Base-by-base conservation (phyloP, 2,797 vertebrate species). In the Neomorphus geoffroyi region DNA sequence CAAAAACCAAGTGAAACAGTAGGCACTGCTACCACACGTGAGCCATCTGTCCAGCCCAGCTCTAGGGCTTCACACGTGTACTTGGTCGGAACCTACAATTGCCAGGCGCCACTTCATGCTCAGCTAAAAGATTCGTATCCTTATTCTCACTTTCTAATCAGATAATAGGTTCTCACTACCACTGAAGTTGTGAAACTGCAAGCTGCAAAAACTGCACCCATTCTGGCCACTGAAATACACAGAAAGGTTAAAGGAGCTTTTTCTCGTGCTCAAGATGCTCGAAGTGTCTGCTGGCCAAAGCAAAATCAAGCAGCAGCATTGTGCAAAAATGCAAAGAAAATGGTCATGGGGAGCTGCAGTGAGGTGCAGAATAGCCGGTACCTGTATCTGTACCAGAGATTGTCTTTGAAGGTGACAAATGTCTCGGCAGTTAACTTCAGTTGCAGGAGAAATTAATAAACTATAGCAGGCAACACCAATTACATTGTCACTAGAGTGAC, bases 51-150 rank as follows among this genome's bases (percentile, higher is more conserved):
- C 41, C 23, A 17, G 28, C 56, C 18, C 0, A 0, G 33, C 61
- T 53, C 32, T 5, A 22, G 16, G 45, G 45, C 71, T 51, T 84
- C 80, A 45, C 22, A 18, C 0, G 1, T 15, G 17, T 13, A 7
- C 28, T 83, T 1, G 7, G n/a, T 17, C 51, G 66, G 28, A 88
- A 43, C 18, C 39, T 24, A 12, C 0, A 0, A 37, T 0, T 51
- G 33, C 41, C 77, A 72, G 37, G 6, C 45, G 32, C 18, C 18
- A 10, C 37, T 65, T 86, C 2, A 30, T 15, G 19, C 32, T 77
- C 7, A 3, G 27, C n/a, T 66, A 23, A 24, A 79, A 72, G 37
- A 58, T 54, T 74, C n/a, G 3, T 24, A 19, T 26, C 60, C 82
- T 77, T 66, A 24, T 7, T 33, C 17, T 73, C 39, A 23, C 24